Evolutionary conservation across 2,113 vertebrate genomes (phyloP).

Genomic region (Lipophrys pholis): DNA sequence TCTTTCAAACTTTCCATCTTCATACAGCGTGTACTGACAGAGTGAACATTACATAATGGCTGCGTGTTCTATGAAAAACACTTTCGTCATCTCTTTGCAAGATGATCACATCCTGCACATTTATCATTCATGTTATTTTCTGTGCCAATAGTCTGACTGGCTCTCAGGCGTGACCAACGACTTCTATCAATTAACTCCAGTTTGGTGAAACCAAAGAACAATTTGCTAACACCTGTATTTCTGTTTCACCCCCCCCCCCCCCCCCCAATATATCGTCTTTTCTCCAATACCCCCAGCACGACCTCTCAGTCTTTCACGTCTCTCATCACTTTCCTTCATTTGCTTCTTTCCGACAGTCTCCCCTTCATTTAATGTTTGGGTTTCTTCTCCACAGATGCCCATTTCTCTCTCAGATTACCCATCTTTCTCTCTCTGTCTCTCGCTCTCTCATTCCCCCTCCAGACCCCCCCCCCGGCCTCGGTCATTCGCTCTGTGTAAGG

Average conservation of each 20-base stretch:
- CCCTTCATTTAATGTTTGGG: no score
- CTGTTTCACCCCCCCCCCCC: conserved; percentile 10
- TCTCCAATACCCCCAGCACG: conserved; percentile 2
- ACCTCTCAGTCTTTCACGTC: no score
- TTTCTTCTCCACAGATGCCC: no score
- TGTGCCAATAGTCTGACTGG: conserved; percentile 43
- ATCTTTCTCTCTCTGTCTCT: conserved; percentile 2
- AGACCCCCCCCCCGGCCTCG: neutral
- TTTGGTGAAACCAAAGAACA: conserved; percentile 43
- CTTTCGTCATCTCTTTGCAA: no score
- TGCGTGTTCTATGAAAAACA: no score
- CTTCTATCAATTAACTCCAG: conserved; percentile 44
- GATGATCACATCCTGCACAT: conserved; percentile 3
- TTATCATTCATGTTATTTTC: neutral
- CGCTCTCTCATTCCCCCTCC: neutral
- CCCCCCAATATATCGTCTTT: neutral
- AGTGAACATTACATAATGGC: no score
- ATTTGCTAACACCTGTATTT: conserved; percentile 49
- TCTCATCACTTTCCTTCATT: conserved; percentile 21
- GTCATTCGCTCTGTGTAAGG: conserved; percentile 60
- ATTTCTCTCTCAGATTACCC: no score
- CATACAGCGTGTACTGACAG: neutral
- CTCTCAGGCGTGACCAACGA: conserved; percentile 39
- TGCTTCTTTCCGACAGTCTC: neutral
- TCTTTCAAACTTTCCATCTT: neutral